Evolutionary conservation across 2,113 vertebrate species (phyloP).

Genomic region (Osmerus eperlanus): DNA sequence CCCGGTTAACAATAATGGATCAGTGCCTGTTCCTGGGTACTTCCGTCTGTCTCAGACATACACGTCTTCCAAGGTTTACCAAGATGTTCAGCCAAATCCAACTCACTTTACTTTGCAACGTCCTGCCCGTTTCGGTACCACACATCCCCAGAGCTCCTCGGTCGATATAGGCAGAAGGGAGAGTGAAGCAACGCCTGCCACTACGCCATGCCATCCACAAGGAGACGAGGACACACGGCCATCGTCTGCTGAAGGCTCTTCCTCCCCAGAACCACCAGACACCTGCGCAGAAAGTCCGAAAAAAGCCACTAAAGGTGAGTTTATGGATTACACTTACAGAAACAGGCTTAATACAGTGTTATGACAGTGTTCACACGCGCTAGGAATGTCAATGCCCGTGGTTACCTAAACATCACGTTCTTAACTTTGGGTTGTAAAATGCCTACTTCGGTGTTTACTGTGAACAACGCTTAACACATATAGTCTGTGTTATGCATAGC

Average conservation of each 20-base stretch:
- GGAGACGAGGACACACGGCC: slow-evolving; percentile 83
- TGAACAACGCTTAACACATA: background rate
- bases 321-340: background rate
- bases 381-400: slow-evolving; percentile 13
- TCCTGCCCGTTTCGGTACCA: slow-evolving; percentile 78
- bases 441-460: background rate
- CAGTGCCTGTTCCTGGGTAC: slow-evolving; percentile 94
- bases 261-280: slow-evolving; percentile 87
- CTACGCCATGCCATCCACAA: slow-evolving; percentile 75
- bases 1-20: slow-evolving; percentile 68
- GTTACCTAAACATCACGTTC: background rate
- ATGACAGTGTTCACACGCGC: slow-evolving; percentile 15
- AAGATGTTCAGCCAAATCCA: slow-evolving; percentile 73
- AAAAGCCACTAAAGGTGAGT: slow-evolving; percentile 87
- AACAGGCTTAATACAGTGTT: slow-evolving; percentile 3
- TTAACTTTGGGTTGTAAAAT: background rate
- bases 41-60: slow-evolving; percentile 97
- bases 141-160: slow-evolving; percentile 71
- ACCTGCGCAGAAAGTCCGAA: slow-evolving; percentile 82
- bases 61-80: slow-evolving; percentile 83
- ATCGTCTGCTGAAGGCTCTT: slow-evolving; percentile 86
- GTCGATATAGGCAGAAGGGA: slow-evolving; percentile 77
- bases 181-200: slow-evolving; percentile 78
- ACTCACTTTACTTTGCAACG: slow-evolving; percentile 79
- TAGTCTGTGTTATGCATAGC: background rate